phyloP scores from a whole-genome alignment of 2,113 vertebrate species.

The Petrocephalus microphthalmus region DNA sequence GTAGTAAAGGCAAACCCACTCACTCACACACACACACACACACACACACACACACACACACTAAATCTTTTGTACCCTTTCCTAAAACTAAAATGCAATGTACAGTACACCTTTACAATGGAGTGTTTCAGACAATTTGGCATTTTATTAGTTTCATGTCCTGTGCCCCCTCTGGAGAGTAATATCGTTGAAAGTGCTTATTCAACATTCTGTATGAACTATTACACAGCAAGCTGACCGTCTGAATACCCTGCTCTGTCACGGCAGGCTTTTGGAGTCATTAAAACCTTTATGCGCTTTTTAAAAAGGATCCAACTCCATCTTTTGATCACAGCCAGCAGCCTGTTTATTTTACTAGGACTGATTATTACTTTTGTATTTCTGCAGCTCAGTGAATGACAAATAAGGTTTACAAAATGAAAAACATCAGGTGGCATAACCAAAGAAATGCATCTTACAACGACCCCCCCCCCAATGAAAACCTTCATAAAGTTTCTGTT shows the following conservation, averaged over 20 bases:
- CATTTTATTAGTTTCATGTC: neutral
- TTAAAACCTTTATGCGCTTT: neutral
- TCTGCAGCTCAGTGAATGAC: neutral
- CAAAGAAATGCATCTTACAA: neutral
- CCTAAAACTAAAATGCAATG: neutral
- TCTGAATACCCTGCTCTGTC: neutral
- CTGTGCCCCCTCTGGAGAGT: neutral
- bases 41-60: neutral
- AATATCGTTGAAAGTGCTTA: neutral
- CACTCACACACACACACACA: neutral
- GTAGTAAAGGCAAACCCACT: neutral
- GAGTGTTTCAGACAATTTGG: neutral
- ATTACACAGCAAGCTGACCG: neutral
- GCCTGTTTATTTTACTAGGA: neutral
- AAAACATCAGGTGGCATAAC: neutral
- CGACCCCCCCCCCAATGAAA: neutral
- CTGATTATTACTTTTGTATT: neutral
- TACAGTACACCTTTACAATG: neutral
- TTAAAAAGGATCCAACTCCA: neutral
- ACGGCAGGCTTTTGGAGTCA: neutral
- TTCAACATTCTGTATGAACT: neutral
- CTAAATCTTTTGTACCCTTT: neutral
- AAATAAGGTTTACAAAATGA: neutral
- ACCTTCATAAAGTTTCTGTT: neutral
- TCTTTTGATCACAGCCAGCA: neutral